Conservation (phyloP, 1,140 invertebrate genomes). For the Battus philenor region DNA sequence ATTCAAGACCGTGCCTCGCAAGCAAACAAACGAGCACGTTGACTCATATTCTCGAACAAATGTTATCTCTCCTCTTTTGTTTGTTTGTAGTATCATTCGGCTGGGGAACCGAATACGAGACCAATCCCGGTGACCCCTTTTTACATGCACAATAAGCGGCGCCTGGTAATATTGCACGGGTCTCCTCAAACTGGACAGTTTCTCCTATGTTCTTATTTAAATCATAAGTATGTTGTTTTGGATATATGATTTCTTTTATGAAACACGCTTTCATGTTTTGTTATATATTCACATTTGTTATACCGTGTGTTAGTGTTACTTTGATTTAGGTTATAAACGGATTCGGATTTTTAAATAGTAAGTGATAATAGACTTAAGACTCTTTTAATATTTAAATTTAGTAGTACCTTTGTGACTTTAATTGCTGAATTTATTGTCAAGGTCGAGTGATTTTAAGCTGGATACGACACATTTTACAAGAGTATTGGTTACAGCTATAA, state of each 20-base stretch:
- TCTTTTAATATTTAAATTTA: no score
- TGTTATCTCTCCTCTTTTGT: slow-evolving; percentile 72
- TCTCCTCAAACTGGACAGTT: slow-evolving; percentile 26
- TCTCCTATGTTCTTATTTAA: slow-evolving; percentile 14
- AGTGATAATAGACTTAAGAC: no score
- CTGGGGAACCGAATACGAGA: slow-evolving; percentile 29
- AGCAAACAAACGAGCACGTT: slow-evolving; percentile 45
- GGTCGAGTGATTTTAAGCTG: no score
- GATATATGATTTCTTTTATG: slow-evolving; percentile 13
- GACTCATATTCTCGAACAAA: slow-evolving; percentile 69
- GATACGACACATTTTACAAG: no score
- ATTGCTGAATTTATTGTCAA: no score
- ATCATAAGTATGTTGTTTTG: slow-evolving; percentile 14
- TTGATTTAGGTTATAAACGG: slow-evolving; percentile 10
- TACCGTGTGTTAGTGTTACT: slow-evolving; percentile 3
- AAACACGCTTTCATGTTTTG: slow-evolving; percentile 13
- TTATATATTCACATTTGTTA: slow-evolving; percentile 4
- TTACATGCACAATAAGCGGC: not conserved
- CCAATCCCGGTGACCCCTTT: slow-evolving; percentile 26
- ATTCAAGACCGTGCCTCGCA: slow-evolving; percentile 26
- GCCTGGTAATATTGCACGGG: slow-evolving; percentile 7
- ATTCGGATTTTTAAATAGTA: slow-evolving; percentile 6
- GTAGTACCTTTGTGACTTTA: no score
- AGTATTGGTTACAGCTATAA: no score
- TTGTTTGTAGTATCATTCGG: slow-evolving; percentile 69